Evolutionary conservation across 2,113 vertebrate genomes (phyloP).

Genomic region (Aspidoscelis tigris): DNA sequence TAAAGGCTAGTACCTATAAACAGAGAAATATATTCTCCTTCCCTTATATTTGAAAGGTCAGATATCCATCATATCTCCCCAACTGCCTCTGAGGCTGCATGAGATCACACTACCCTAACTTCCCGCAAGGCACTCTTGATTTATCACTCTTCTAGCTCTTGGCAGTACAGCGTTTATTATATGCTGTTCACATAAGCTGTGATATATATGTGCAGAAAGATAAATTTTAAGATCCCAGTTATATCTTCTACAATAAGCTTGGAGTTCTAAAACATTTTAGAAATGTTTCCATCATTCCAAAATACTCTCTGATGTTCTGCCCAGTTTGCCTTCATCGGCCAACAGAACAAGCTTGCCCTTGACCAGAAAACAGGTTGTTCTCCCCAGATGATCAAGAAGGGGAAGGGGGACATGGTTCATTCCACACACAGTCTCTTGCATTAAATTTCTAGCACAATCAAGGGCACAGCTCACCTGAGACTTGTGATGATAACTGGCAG

Average conservation of each 20-base stretch:
- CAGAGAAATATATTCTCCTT: slow-evolving; percentile 27
- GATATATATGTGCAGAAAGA: not conserved
- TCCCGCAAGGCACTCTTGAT: not conserved
- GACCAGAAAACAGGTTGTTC: too few species aligned
- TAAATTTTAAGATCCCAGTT: not conserved
- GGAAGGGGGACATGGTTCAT: not conserved
- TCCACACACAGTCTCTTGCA: not conserved
- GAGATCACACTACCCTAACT: not conserved
- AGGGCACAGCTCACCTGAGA: too few species aligned
- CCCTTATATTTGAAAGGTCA: slow-evolving; percentile 11
- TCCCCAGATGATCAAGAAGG: not conserved
- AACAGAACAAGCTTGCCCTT: not conserved
- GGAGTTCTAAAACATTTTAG: not conserved
- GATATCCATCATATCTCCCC: not conserved
- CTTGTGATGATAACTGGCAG: too few species aligned
- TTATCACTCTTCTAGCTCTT: not conserved
- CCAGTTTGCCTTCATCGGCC: accelerated
- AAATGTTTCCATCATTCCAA: not conserved
- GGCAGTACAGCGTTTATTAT: accelerated
- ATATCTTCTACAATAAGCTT: accelerated
- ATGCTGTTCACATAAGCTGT: not conserved
- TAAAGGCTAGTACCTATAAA: slow-evolving; percentile 13
- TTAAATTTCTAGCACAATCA: not conserved
- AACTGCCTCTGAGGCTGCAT: slow-evolving; percentile 18
- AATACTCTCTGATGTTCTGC: not conserved